These are phyloP conservation scores for Gisinianus flammeolus DNA, from an alignment of 2,888 invertebrate genomes.

Conservation along the genomic window DNA sequence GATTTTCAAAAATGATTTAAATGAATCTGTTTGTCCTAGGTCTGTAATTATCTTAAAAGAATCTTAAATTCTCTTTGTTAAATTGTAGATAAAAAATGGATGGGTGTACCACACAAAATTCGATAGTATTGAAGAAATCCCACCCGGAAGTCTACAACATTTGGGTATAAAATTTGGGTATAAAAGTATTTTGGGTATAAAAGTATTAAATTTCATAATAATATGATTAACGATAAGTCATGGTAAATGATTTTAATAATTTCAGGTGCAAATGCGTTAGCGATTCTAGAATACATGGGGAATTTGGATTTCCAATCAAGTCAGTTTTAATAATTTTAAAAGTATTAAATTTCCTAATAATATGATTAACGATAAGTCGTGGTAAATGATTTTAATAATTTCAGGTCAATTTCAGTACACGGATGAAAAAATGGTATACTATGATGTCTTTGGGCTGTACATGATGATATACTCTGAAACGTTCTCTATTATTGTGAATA, in stretches of 20 bases:
- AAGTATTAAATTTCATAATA: no score
- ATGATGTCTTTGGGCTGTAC: slow-evolving; percentile 43
- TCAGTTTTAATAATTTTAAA: slow-evolving; percentile 43
- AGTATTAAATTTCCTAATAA: no score
- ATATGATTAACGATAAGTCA: no score
- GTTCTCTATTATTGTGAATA: slow-evolving; percentile 50
- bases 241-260: no score
- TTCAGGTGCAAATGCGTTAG: slow-evolving; percentile 53
- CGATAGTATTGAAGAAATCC: slow-evolving; percentile 75
- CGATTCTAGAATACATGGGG: slow-evolving; percentile 44
- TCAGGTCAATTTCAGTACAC: slow-evolving; percentile 37
- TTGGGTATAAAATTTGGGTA: no score
- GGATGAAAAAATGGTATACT: slow-evolving; percentile 52
- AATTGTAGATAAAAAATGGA: slow-evolving; percentile 86
- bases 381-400: no score
- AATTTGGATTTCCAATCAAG: slow-evolving; percentile 45
- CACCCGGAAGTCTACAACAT: slow-evolving; percentile 66
- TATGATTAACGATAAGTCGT: no score
- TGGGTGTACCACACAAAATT: slow-evolving; percentile 92
- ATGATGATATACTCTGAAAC: slow-evolving; percentile 46
- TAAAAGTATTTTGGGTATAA: no score
- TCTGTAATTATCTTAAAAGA: no score
- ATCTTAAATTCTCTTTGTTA: no score
- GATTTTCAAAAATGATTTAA: no score
- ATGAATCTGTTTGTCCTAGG: no score